Evolutionary conservation across 2,797 vertebrate species (phyloP).

Genomic region (Zenarchopterus dispar): DNA sequence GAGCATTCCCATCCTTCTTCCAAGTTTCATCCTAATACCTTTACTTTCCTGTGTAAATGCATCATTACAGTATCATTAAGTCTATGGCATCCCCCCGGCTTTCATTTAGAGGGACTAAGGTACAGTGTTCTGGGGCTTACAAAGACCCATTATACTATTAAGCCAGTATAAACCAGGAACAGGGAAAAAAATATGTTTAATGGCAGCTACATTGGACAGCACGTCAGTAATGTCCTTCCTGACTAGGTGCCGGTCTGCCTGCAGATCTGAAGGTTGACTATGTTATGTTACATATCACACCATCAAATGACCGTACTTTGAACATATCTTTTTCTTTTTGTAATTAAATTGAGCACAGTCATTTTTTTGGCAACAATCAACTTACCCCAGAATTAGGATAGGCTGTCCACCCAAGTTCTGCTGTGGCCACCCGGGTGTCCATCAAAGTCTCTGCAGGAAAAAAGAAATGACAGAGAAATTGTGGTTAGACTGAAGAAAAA

Average conservation of each 20-base stretch:
- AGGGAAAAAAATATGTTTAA: constrained; percentile 78
- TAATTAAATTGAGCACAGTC: not conserved
- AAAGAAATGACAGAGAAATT: constrained; percentile 33
- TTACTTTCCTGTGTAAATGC: constrained; percentile 72
- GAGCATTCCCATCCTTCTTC: constrained; percentile 60
- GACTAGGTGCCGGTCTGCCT: constrained; percentile 50
- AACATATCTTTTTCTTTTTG: not conserved
- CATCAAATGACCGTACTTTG: not conserved
- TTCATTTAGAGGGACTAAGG: constrained; percentile 74
- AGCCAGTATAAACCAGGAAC: constrained; percentile 78
- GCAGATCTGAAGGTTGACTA: constrained; percentile 8
- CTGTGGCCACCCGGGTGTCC: constrained; percentile 97
- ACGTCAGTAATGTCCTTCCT: constrained; percentile 58
- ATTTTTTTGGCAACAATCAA: constrained; percentile 22
- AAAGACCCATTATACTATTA: constrained; percentile 83
- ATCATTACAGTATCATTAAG: constrained; percentile 76
- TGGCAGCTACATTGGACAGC: constrained; percentile 66
- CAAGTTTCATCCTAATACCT: constrained; percentile 69
- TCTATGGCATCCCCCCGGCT: constrained; percentile 57
- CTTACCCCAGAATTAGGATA: constrained; percentile 97
- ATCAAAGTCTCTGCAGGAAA: constrained; percentile 90
- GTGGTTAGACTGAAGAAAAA: constrained; percentile 41
- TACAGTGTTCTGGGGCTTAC: constrained; percentile 74
- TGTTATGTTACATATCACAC: constrained; percentile 23
- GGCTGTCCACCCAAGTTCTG: constrained; percentile 97